Conservation (phyloP, 2,797 vertebrate genomes). For the Pseudochaenichthys georgianus region DNA sequence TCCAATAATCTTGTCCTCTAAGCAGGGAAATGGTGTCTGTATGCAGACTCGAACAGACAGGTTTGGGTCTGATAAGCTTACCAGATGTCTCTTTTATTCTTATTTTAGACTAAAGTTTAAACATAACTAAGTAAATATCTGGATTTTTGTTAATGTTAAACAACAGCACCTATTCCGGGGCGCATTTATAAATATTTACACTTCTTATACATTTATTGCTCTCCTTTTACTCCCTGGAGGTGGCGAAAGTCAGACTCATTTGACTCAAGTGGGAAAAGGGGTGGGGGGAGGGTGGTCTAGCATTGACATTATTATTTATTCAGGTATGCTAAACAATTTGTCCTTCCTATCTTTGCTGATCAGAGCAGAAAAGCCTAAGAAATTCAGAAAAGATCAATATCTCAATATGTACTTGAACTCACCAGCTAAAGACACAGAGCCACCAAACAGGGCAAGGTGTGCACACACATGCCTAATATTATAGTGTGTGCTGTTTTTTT, state of each 20-base stretch:
- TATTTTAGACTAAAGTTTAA: conserved; percentile 17
- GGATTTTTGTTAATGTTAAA: conserved; percentile 17
- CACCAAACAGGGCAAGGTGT: conserved; percentile 53
- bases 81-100: conserved; percentile 42
- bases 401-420: conserved; percentile 97
- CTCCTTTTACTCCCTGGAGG: conserved; percentile 58
- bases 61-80: conserved; percentile 60
- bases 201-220: conserved; percentile 45
- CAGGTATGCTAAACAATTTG: conserved; percentile 88
- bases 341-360: conserved; percentile 94
- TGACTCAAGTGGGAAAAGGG: conserved; percentile 45
- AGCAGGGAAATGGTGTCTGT: conserved; percentile 79
- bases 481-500: conserved; percentile 16
- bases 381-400: conserved; percentile 97
- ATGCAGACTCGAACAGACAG: conserved; percentile 61
- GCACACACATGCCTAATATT: conserved; percentile 88
- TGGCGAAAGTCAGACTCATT: conserved; percentile 64
- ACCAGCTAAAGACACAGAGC: conserved; percentile 87
- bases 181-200: conserved; percentile 46
- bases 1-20: conserved; percentile 85
- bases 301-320: conserved; percentile 84
- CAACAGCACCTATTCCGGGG: background rate
- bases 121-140: conserved; percentile 16
- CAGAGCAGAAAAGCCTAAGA: conserved; percentile 94
- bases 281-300: conserved; percentile 25